These are phyloP conservation scores for Stenopsyche tienmushanensis DNA, from an alignment of 1,140 invertebrate genomes.

Conservation along the genomic window DNA sequence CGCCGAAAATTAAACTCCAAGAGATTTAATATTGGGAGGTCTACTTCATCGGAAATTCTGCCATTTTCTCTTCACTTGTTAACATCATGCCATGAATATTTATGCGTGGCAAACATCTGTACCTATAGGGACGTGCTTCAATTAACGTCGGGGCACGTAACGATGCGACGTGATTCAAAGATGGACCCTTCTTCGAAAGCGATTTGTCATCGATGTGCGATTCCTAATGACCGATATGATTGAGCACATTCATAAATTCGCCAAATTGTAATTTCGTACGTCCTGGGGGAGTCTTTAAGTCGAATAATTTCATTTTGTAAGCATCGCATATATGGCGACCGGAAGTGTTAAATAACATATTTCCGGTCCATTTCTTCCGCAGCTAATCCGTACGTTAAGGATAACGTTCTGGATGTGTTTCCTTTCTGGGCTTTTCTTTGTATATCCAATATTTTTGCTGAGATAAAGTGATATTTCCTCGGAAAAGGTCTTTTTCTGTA, in stretches of 20 bases:
- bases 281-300: too few relatives aligned
- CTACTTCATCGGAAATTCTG: conserved; percentile 3
- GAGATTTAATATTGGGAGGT: neutral
- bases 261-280: too few relatives aligned
- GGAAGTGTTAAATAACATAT: conserved; percentile 14
- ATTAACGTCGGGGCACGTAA: conserved; percentile 12
- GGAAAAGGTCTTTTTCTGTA: neutral
- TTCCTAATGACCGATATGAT: too few relatives aligned
- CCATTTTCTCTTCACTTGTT: conserved; percentile 1
- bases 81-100: conserved; percentile 23
- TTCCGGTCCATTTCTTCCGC: conserved; percentile 16
- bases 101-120: neutral
- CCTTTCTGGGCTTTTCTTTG: neutral
- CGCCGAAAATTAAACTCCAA: neutral
- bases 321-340: too few relatives aligned
- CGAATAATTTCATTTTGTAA: too few relatives aligned
- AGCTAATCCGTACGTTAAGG: neutral
- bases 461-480: conserved; percentile 13
- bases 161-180: neutral
- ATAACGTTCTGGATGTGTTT: conserved; percentile 1
- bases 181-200: neutral
- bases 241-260: too few relatives aligned
- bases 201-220: conserved; percentile 16
- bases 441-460: conserved; percentile 5
- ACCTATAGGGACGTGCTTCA: conserved; percentile 10